A percentile compares a stretch with the other conserved stretches of the same genome.
These are phyloP conservation scores for Alouatta caraya DNA, from an alignment of 2,797 vertebrate species.

Conservation along the genomic window DNA sequence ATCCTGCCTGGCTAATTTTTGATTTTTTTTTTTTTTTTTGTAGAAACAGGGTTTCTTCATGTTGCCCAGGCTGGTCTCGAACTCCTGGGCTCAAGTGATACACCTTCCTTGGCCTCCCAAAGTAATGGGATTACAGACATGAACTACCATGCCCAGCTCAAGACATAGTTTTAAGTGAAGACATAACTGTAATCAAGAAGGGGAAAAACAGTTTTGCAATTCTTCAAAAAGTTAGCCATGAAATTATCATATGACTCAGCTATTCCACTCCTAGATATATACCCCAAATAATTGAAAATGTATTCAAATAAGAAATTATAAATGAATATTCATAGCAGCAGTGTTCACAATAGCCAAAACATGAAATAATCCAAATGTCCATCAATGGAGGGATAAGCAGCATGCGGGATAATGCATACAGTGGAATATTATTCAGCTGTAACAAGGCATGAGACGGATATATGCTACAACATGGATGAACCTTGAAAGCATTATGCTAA, in stretches of 20 bases:
- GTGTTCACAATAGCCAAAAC: neutral
- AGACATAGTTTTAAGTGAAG: neutral
- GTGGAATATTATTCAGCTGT: neutral
- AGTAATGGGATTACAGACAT: neutral
- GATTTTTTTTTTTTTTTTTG: neutral
- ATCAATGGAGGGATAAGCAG: neutral
- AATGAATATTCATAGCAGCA: neutral
- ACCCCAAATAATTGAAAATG: neutral
- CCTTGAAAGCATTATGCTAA: neutral
- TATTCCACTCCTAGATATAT: neutral
- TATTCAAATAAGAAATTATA: neutral
- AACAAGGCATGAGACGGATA: neutral
- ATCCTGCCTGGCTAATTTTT: neutral
- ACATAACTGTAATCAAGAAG: neutral
- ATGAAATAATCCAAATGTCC: neutral
- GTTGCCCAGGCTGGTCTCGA: neutral
- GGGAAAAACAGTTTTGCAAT: neutral
- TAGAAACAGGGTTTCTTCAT: neutral
- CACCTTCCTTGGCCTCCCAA: neutral
- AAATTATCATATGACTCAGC: neutral
- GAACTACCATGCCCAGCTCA: neutral
- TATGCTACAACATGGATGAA: neutral
- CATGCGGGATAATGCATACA: no score
- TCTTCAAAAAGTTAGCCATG: neutral
- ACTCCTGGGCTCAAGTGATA: neutral